A percentile compares a stretch with the other conserved stretches of the same genome.
These are phyloP conservation scores for Cantharis nigra DNA, from an alignment of 2,888 invertebrate species.

Conservation along the genomic window DNA sequence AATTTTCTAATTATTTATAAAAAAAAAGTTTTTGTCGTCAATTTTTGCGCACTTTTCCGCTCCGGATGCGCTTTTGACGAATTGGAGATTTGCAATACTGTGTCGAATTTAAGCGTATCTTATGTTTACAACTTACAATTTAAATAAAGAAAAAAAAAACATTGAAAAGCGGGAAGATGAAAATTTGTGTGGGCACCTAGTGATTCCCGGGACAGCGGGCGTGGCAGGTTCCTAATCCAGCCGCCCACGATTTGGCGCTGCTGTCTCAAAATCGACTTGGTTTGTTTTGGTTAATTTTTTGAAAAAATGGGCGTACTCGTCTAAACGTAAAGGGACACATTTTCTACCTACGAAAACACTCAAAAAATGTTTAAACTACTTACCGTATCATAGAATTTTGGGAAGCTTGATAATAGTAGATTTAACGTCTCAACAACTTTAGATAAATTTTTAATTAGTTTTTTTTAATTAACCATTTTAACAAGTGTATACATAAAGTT, in stretches of 20 bases:
- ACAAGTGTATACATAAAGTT: not conserved
- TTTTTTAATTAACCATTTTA: not conserved
- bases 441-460: not conserved
- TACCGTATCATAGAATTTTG: slow-evolving; percentile 19
- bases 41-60: not conserved
- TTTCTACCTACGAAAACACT: not conserved
- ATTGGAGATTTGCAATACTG: not conserved
- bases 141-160: not conserved
- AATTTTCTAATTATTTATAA: slow-evolving; percentile 5
- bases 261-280: slow-evolving; percentile 44
- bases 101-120: not conserved
- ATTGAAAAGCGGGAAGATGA: slow-evolving; percentile 14
- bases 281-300: slow-evolving; percentile 48
- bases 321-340: not conserved
- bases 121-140: not conserved
- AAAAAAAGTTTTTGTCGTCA: not conserved
- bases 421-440: slow-evolving; percentile 5
- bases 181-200: slow-evolving; percentile 35
- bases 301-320: slow-evolving; percentile 48
- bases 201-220: slow-evolving; percentile 43
- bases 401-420: slow-evolving; percentile 10
- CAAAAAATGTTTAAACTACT: slow-evolving; percentile 8
- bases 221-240: slow-evolving; percentile 44
- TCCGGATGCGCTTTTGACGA: not conserved
- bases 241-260: slow-evolving; percentile 38